These are phyloP conservation scores for Otus sunia DNA, from an alignment of 2,113 vertebrate species.

Conservation along the genomic window DNA sequence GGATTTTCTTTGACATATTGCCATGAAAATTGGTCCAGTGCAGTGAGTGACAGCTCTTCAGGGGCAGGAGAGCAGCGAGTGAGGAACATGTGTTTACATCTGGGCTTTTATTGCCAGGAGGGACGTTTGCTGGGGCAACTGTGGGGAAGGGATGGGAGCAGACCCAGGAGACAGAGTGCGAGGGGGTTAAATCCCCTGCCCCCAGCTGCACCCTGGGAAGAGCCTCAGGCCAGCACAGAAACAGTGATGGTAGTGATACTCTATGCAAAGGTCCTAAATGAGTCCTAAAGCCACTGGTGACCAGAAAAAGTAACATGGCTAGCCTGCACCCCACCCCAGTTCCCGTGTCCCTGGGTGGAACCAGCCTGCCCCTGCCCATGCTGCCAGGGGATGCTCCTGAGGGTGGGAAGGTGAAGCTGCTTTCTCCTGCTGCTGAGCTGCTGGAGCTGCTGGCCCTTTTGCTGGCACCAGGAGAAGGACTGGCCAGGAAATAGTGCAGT, in stretches of 20 bases:
- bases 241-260: neutral
- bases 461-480: neutral
- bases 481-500: neutral
- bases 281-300: neutral
- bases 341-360: neutral
- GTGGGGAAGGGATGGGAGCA: neutral
- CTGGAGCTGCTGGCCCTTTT: neutral
- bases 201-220: neutral
- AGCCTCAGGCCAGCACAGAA: neutral
- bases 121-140: neutral
- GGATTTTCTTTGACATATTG: slow-evolving; percentile 63
- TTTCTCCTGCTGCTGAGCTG: neutral
- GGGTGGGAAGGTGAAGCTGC: neutral
- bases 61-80: neutral
- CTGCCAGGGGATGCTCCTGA: neutral
- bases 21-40: slow-evolving; percentile 47
- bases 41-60: slow-evolving; percentile 49
- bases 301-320: neutral
- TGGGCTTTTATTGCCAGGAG: neutral
- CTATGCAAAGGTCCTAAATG: neutral
- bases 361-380: neutral
- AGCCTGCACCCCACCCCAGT: neutral
- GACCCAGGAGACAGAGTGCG: neutral
- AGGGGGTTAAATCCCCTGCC: neutral
- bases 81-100: neutral